These are phyloP conservation scores for Trachymyrmex cornetzi DNA, from an alignment of 1,140 invertebrate genomes.

Conservation along the genomic window DNA sequence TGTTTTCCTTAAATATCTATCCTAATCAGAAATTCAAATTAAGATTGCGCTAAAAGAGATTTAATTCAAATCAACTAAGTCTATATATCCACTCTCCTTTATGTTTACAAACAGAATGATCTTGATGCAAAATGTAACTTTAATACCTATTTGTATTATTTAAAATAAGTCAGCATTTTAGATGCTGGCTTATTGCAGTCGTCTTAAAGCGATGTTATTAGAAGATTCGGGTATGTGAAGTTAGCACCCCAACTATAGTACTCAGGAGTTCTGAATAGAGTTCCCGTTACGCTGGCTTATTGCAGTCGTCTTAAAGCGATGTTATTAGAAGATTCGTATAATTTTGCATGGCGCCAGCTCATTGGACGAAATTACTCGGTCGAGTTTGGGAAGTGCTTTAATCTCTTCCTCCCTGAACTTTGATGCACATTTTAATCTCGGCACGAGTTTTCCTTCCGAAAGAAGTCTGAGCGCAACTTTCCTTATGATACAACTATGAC, in stretches of 20 bases:
- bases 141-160: constrained; percentile 21
- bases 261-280: too few species aligned
- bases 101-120: background rate
- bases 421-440: constrained; percentile 66
- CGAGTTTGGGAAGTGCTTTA: constrained; percentile 55
- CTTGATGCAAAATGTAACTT: constrained; percentile 3
- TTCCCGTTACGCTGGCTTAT: background rate
- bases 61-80: constrained; percentile 6
- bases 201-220: constrained; percentile 42
- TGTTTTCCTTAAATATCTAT: background rate
- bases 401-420: constrained; percentile 73
- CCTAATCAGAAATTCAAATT: background rate
- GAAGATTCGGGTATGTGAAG: too few species aligned
- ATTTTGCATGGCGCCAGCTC: constrained; percentile 31
- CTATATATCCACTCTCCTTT: background rate
- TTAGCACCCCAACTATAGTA: too few species aligned
- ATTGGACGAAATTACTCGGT: constrained; percentile 64
- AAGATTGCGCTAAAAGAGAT: background rate
- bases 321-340: constrained; percentile 51
- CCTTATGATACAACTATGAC: constrained; percentile 26
- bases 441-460: constrained; percentile 35
- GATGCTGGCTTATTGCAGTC: background rate
- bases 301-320: constrained; percentile 13
- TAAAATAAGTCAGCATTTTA: constrained; percentile 3
- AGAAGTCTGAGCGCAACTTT: constrained; percentile 52